Percentiles rank a stretch among this genome's conserved stretches.
phyloP scores from a whole-genome alignment of 1,140 invertebrate genomes.

The Trypoxylus dichotomus region DNA sequence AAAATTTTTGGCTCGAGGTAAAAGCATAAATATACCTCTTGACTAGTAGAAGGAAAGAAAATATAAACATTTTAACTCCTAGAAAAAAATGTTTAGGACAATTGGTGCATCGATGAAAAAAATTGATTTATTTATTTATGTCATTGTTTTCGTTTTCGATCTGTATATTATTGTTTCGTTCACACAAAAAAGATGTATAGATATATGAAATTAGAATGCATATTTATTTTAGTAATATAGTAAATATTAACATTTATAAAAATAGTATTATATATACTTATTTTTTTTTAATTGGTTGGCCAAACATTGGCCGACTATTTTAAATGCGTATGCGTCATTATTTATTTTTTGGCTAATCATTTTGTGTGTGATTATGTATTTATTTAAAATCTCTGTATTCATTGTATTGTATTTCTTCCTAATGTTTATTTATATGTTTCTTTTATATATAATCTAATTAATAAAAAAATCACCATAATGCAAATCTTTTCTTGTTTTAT shows the following conservation, averaged over 20 bases:
- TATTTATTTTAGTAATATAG: slow-evolving; percentile 25
- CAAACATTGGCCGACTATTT: neutral
- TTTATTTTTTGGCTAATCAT: slow-evolving; percentile 20
- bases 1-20: neutral
- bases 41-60: neutral
- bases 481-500: neutral
- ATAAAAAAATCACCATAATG: slow-evolving; percentile 17
- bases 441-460: slow-evolving; percentile 17
- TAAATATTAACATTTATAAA: slow-evolving; percentile 19
- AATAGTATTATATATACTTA: slow-evolving; percentile 26
- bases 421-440: slow-evolving; percentile 25
- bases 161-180: slow-evolving; percentile 19
- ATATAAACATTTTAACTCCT: slow-evolving; percentile 1
- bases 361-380: slow-evolving; percentile 24
- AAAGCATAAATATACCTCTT: slow-evolving; percentile 4
- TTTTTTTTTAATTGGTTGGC: neutral
- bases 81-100: slow-evolving; percentile 7
- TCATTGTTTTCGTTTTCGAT: slow-evolving; percentile 8
- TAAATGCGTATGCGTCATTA: slow-evolving; percentile 19
- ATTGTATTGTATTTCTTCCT: slow-evolving; percentile 23
- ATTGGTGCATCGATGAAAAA: slow-evolving; percentile 4
- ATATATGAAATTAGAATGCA: slow-evolving; percentile 23
- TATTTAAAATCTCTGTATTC: slow-evolving; percentile 18
- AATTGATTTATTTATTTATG: slow-evolving; percentile 21
- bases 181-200: slow-evolving; percentile 17